Base-by-base conservation (phyloP, 1,140 invertebrate genomes). In the Odontomachus brunneus region DNA sequence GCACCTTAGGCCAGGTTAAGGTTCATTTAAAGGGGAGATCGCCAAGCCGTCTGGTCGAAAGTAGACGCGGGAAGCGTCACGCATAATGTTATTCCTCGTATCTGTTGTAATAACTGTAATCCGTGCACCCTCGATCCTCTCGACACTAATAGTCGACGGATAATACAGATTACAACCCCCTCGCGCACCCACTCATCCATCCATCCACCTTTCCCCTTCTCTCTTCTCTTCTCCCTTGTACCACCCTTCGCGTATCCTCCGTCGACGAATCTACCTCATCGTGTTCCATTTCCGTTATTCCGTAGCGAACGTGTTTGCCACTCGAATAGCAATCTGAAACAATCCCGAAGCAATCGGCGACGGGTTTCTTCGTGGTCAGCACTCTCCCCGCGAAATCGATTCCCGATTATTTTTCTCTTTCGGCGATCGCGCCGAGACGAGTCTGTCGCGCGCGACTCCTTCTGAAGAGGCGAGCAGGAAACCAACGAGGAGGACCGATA, bases 161-260 rank as follows among this genome's bases (percentile, higher is more conserved):
- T 93, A 92, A 93, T 92, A 93, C 90, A 91, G 92, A 93, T 93
- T 93, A 93, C 86, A 89, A 89, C 87, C 89, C 91, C 73, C 57
- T 65, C 74, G 69, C 59, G 59, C 29, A 62, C 66, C 63, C 72
- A 73, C 76, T 51, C 84, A 76, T 72, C 71, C 59, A 72, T 62
- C 83, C 72, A 83, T 71, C 78, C 76, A 4, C 85, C 63, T 11
- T 3, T 24, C 24, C 22, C 62, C 72, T 67, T n/a, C 33, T 22
- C 53, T 66, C 74, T 4, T 44, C 38, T 5, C 9, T 44, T 11
- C 38, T 44, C 38, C 38, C 38, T 44, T 44, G 3, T 66, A 29
- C 33, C 44, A 12, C 4, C n/a, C 9, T 44, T 19, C 26, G 33
- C 11, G 81, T 84, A 82, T 85, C 76, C 78, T 85, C 51, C 73